Evolutionary conservation across 2,888 invertebrate species (phyloP).

Genomic region (Lasioglossum zephyrum): DNA sequence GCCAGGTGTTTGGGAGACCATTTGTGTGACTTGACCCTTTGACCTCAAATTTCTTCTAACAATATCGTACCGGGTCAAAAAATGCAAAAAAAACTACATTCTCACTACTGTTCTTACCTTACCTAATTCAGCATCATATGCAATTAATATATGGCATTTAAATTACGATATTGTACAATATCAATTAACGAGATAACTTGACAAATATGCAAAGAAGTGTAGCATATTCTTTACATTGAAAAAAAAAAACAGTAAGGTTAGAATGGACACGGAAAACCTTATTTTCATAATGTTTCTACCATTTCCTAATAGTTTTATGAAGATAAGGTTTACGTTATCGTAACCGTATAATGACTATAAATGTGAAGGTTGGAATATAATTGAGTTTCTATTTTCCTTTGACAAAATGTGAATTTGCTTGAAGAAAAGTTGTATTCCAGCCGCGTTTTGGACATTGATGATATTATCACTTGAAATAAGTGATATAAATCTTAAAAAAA

Average conservation of each 20-base stretch:
- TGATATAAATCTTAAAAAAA: constrained; percentile 65
- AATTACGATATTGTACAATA: constrained; percentile 65
- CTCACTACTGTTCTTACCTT: constrained; percentile 80
- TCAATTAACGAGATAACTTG: constrained; percentile 62
- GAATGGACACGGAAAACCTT: constrained; percentile 77
- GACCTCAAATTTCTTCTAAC: constrained; percentile 82
- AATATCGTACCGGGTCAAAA: constrained; percentile 73
- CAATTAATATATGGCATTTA: constrained; percentile 64
- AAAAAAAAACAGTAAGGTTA: constrained; percentile 75
- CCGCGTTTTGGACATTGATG: constrained; percentile 63
- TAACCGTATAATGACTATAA: constrained; percentile 73
- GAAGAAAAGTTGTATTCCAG: constrained; percentile 76
- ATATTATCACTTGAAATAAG: constrained; percentile 56
- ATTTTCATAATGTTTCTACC: constrained; percentile 76
- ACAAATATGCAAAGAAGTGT: constrained; percentile 48
- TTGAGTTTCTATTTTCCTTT: constrained; percentile 58
- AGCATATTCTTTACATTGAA: constrained; percentile 63
- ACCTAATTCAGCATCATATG: constrained; percentile 70
- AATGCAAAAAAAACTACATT: constrained; percentile 76
- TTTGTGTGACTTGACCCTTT: constrained; percentile 83
- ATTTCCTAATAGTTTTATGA: constrained; percentile 71
- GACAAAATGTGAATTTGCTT: constrained; percentile 48
- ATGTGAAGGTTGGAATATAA: constrained; percentile 83
- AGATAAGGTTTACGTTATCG: constrained; percentile 76
- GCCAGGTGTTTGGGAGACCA: constrained; percentile 84